Evolutionary conservation across 2,888 invertebrate species (phyloP).

Genomic region (Eucera pruinosa): DNA sequence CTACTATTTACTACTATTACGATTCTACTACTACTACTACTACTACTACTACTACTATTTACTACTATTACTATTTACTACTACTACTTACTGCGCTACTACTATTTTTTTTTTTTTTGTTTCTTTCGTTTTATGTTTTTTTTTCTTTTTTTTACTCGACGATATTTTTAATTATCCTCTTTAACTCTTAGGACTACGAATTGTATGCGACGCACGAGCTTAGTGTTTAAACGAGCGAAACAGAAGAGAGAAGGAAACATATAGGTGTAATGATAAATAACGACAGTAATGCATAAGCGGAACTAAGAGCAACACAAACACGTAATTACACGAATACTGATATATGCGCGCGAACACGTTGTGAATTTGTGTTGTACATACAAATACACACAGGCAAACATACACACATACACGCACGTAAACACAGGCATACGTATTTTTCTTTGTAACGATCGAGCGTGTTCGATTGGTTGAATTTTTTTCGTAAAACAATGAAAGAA

Average conservation of each 20-base stretch:
- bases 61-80: slow-evolving; percentile 27
- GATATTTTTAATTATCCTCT: slow-evolving; percentile 21
- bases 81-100: slow-evolving; percentile 13
- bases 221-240: slow-evolving; percentile 35
- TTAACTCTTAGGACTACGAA: slow-evolving; percentile 27
- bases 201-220: slow-evolving; percentile 34
- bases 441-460: slow-evolving; percentile 23
- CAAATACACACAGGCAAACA: no score
- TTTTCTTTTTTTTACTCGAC: slow-evolving; percentile 16
- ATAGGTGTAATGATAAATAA: not conserved
- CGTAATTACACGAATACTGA: not conserved
- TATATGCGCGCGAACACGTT: no score
- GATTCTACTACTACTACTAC: slow-evolving; percentile 19
- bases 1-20: slow-evolving; percentile 28
- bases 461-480: slow-evolving; percentile 21
- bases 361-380: no score
- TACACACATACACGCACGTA: not conserved
- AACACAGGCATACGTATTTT: not conserved
- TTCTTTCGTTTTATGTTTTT: not conserved
- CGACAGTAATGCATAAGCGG: not conserved
- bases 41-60: slow-evolving; percentile 15
- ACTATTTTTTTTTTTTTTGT: not conserved
- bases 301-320: slow-evolving; percentile 4
- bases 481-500: not conserved
- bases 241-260: not conserved